These are phyloP conservation scores for Menidia menidia DNA, from an alignment of 2,797 vertebrate genomes.

Conservation along the genomic window DNA sequence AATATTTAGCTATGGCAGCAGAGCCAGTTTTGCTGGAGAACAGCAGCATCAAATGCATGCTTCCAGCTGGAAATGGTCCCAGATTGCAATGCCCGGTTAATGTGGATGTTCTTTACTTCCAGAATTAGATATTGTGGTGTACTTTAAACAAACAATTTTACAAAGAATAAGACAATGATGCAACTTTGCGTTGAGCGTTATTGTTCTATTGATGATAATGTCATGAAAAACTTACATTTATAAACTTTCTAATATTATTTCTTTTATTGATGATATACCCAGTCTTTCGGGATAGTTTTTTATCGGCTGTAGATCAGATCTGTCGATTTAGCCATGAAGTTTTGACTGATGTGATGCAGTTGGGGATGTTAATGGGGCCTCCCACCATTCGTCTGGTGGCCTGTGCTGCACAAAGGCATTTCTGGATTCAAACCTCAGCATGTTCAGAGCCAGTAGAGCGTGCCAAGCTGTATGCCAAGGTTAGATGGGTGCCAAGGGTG, in stretches of 20 bases:
- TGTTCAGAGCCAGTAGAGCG: slow-evolving; percentile 78
- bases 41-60: slow-evolving; percentile 69
- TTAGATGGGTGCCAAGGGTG: slow-evolving; percentile 82
- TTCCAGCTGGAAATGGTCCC: slow-evolving; percentile 83
- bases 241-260: slow-evolving; percentile 32
- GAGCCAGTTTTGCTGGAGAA: slow-evolving; percentile 69
- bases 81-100: slow-evolving; percentile 82
- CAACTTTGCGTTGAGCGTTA: slow-evolving; percentile 59
- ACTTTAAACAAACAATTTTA: slow-evolving; percentile 81
- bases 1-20: slow-evolving; percentile 71
- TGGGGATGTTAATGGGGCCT: slow-evolving; percentile 70
- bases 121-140: slow-evolving; percentile 82
- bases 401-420: slow-evolving; percentile 78
- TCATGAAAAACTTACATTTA: slow-evolving; percentile 23
- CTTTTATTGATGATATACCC: slow-evolving; percentile 22
- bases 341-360: slow-evolving; percentile 58
- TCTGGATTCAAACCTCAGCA: slow-evolving; percentile 84
- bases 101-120: slow-evolving; percentile 76
- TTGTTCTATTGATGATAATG: slow-evolving; percentile 36
- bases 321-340: slow-evolving; percentile 42
- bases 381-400: slow-evolving; percentile 71
- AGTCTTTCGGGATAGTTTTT: slow-evolving; percentile 16
- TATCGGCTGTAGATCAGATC: slow-evolving; percentile 40
- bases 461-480: slow-evolving; percentile 78
- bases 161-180: slow-evolving; percentile 73